Evolutionary conservation across 2,888 invertebrate species (phyloP), one percentile per base, ranked within the genome.

Genomic region (Dendrolimus houi): DNA sequence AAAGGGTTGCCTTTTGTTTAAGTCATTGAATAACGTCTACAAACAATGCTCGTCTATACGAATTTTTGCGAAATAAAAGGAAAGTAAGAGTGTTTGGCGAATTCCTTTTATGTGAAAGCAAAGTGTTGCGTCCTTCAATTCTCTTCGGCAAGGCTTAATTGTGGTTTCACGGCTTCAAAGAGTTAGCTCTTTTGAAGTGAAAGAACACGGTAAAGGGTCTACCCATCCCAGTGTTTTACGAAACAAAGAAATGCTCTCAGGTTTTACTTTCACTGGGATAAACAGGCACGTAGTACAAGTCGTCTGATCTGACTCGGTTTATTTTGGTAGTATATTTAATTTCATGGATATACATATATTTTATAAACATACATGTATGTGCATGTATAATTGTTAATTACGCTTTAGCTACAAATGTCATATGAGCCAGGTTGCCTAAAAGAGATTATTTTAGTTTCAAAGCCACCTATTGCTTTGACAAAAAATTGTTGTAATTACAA

Each of bases 91-190:
- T 82, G 77, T 78, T 80, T 69, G 75, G 76, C 75, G 78, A 76
- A 79, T 77, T 74, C 77, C 78, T 84, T 85, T 84, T 79, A 77
- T 80, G 82, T 76, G 64, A 67, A 72, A 71, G 74, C 72, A 77
- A 81, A 82, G 79, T 77, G 81, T 81, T 72, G 77, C 77, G 84
- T 82, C 87, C 88, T 87, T 86, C 83, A 83, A 83, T 81, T 83
- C 82, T 81, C 77, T 75, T 76, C 74, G 81, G 87, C 77, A 81
- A 87, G 83, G 83, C 82, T 87, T 86, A 86, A 87, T 88, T 88
- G 87, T 84, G 86, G 85, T 85, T 84, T 83, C 75, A 73, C 79
- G 77, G 79, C 86, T 87, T 85, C 87, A 87, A 88, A 88, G 87
- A 88, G 87, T 87, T 87, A 80, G 74, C 64, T 75, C 79, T 81